Percentiles rank a stretch among this genome's conserved stretches.
These are phyloP conservation scores for Barypeithes pellucidus DNA, from an alignment of 2,888 invertebrate genomes.

Conservation along the genomic window DNA sequence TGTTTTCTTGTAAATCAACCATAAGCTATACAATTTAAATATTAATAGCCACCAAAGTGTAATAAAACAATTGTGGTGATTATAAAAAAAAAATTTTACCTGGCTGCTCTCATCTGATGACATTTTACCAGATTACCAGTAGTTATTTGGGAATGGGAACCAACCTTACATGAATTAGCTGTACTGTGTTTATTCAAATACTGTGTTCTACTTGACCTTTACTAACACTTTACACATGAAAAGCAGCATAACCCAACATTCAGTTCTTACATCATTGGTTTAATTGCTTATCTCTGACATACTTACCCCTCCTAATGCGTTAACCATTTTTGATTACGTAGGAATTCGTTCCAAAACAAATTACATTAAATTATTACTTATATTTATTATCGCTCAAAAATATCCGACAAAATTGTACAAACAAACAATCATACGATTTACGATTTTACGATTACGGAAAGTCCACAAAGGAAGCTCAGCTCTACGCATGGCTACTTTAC, in stretches of 20 bases:
- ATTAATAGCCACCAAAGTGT: no score
- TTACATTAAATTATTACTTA: not conserved
- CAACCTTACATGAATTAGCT: not conserved
- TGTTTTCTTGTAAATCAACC: slow-evolving; percentile 7
- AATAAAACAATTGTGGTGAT: no score
- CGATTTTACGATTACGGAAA: no score
- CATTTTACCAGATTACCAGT: slow-evolving; percentile 15
- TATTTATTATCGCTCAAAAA: no score
- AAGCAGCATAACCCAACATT: slow-evolving; percentile 17
- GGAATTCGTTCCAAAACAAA: not conserved
- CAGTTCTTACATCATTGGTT: not conserved
- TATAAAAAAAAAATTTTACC: slow-evolving; percentile 13
- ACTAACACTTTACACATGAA: no score
- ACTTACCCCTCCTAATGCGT: slow-evolving; percentile 28
- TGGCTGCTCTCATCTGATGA: slow-evolving; percentile 21
- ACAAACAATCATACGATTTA: no score
- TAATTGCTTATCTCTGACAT: not conserved
- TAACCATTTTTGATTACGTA: slow-evolving; percentile 3
- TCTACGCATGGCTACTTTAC: no score
- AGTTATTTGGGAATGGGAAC: not conserved
- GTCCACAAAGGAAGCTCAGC: no score
- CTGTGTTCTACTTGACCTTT: slow-evolving; percentile 26
- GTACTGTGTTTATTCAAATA: no score
- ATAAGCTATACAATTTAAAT: not conserved
- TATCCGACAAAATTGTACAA: no score